Percentiles rank a stretch among this genome's conserved stretches.
Conservation (phyloP, 2,113 vertebrate genomes). For the Progne subis region DNA sequence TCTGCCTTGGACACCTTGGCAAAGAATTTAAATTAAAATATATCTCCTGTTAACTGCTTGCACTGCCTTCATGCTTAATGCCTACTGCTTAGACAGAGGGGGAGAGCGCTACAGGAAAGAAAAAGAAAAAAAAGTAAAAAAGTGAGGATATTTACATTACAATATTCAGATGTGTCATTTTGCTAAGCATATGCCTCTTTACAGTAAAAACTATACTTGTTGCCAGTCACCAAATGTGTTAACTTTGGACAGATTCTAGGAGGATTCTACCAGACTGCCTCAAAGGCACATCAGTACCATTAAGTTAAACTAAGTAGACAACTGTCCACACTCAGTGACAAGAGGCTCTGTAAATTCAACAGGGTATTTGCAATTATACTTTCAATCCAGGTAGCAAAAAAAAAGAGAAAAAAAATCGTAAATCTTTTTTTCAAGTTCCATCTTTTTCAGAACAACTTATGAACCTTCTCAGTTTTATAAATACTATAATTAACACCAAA, state of each 20-base stretch:
- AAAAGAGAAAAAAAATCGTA: accelerated
- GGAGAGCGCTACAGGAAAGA: not conserved
- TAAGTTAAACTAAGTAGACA: not conserved
- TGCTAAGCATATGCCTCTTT: not conserved
- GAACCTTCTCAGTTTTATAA: not conserved
- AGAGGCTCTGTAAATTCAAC: not conserved
- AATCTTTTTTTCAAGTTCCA: not conserved
- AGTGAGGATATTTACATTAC: not conserved
- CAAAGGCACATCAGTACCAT: not conserved
- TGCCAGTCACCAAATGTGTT: not conserved
- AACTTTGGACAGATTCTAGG: not conserved
- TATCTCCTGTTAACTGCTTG: not conserved
- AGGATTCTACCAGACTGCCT: not conserved
- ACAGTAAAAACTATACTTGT: not conserved
- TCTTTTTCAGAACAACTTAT: not conserved
- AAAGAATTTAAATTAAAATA: not conserved
- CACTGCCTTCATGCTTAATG: not conserved
- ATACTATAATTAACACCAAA: not conserved
- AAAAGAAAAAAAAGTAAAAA: not conserved
- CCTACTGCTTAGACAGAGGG: not conserved
- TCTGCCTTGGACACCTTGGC: not conserved
- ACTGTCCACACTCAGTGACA: not conserved
- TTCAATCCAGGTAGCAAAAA: not conserved
- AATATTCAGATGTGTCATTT: not conserved
- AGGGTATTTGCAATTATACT: not conserved